Base-by-base conservation (phyloP, 2,888 invertebrate species). In the Heteromurus nitidus region DNA sequence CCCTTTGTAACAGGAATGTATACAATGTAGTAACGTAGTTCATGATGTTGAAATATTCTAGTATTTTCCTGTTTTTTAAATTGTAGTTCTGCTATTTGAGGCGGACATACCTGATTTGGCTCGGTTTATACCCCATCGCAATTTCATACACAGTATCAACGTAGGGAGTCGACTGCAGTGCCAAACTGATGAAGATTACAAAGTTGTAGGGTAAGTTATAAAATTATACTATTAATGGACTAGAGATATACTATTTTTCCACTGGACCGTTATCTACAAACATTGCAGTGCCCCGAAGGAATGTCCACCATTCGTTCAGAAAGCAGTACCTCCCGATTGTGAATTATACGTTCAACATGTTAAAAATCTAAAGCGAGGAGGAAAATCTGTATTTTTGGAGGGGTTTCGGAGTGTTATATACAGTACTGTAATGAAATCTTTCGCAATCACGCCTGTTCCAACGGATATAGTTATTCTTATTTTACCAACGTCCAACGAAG, bases 341-440 rank as follows among this genome's bases (percentile, higher is more conserved):
- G 81, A 84, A n/a, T 3, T 84, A 5, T 86, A 82, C 30, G 73
- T 86, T n/a, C 72, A 82, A 0, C 84, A 84, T 47, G 70, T 82
- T 3, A 84, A 84, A 68, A 44, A 26, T 0, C 36, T 84, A 1
- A 11, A 24, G 30, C 18, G 50, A 1, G 2, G 53, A 3, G 47
- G 47, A 7, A 11, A 55, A 1, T 1, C 47, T 13, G 28, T 22
- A n/a, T 76, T 65, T 50, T 36, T 86, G 5, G 55, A 72, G 0
- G 82, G 84, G 13, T 85, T 85, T 70, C 81, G 85, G 0, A 24
- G 68, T 5, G 68, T 70, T 1, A 13, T 81, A 5, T 82, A 68
- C 26, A 83, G 58, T 2, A 24, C 18, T 0, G 50, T 44, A 1
- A 30, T 58, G 9, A 44, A 62, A 18, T 18, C 77, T 2, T 69